A percentile compares a stretch with the other conserved stretches of the same genome.
These are phyloP conservation scores for Argyrosomus japonicus DNA, from an alignment of 2,113 vertebrate genomes.

Conservation along the genomic window DNA sequence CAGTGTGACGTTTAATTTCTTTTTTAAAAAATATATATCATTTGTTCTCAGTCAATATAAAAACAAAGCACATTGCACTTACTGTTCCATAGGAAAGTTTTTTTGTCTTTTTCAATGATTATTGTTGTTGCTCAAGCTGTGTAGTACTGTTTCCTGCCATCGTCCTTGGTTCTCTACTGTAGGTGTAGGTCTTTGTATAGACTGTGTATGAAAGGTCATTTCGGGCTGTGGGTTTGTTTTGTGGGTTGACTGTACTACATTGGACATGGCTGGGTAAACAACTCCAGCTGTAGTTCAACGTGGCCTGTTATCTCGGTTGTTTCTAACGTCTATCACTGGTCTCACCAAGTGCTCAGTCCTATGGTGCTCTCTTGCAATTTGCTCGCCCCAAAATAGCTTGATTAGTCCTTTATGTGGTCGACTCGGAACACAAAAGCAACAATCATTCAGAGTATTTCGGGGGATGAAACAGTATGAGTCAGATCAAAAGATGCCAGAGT, in stretches of 20 bases:
- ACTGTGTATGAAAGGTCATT: conserved; percentile 65
- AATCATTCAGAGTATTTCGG: conserved; percentile 57
- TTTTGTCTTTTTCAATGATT: conserved; percentile 87
- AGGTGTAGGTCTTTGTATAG: conserved; percentile 71
- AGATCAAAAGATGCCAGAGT: conserved; percentile 57
- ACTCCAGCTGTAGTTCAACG: conserved; percentile 65
- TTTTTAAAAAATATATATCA: conserved; percentile 91
- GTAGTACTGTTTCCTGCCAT: conserved; percentile 84
- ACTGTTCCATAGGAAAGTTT: conserved; percentile 89
- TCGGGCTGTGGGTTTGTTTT: conserved; percentile 56
- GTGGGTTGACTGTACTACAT: conserved; percentile 57
- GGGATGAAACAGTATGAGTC: conserved; percentile 62
- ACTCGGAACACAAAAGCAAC: conserved; percentile 61
- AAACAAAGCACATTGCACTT: conserved; percentile 91
- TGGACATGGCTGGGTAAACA: conserved; percentile 67
- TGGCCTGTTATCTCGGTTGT: conserved; percentile 61
- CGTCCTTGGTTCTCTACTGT: conserved; percentile 81
- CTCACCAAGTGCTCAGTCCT: conserved; percentile 65
- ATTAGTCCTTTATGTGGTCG: conserved; percentile 47
- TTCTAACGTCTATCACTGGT: conserved; percentile 62
- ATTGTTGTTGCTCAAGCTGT: conserved; percentile 87
- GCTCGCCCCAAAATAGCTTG: conserved; percentile 55
- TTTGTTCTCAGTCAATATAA: conserved; percentile 91
- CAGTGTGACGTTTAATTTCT: conserved; percentile 88
- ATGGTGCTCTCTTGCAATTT: conserved; percentile 51